These are phyloP conservation scores for Tiliqua scincoides DNA, from an alignment of 2,113 vertebrate genomes.

Conservation along the genomic window DNA sequence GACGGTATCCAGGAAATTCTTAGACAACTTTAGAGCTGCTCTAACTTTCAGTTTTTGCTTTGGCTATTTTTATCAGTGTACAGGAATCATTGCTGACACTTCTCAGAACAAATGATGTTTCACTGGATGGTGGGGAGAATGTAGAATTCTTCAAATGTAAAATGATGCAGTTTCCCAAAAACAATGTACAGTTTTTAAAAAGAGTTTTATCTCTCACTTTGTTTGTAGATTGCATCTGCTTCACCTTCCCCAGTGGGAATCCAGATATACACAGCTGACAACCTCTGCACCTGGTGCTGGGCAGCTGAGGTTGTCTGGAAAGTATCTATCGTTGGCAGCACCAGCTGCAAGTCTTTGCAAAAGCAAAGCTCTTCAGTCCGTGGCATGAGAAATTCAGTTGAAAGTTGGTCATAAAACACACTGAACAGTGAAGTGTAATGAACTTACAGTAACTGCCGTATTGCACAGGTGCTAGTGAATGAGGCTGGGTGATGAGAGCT, in stretches of 20 bases:
- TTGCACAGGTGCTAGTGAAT: conserved; percentile 56
- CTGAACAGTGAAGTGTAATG: conserved; percentile 66
- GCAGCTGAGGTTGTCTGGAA: conserved; percentile 44
- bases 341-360: conserved; percentile 61
- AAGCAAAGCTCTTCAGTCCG: conserved; percentile 47
- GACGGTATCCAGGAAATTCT: conserved; percentile 27
- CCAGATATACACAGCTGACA: conserved; percentile 46
- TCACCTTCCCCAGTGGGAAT: conserved; percentile 24
- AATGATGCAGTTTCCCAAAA: conserved; percentile 8
- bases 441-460: conserved; percentile 66
- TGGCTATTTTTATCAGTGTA: conserved; percentile 15
- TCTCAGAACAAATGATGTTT: conserved; percentile 14
- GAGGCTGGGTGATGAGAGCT: conserved; percentile 38
- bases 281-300: conserved; percentile 52
- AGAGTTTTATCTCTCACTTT: neutral
- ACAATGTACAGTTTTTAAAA: neutral
- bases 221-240: conserved; percentile 30
- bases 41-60: conserved; percentile 24
- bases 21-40: conserved; percentile 14
- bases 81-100: conserved; percentile 3
- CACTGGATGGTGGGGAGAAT: neutral
- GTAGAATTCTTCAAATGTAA: neutral
- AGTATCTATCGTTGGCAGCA: conserved; percentile 47
- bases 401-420: conserved; percentile 53
- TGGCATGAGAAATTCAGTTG: conserved; percentile 63